phyloP scores from a whole-genome alignment of 2,888 invertebrate species.

The Orthosia incerta region DNA sequence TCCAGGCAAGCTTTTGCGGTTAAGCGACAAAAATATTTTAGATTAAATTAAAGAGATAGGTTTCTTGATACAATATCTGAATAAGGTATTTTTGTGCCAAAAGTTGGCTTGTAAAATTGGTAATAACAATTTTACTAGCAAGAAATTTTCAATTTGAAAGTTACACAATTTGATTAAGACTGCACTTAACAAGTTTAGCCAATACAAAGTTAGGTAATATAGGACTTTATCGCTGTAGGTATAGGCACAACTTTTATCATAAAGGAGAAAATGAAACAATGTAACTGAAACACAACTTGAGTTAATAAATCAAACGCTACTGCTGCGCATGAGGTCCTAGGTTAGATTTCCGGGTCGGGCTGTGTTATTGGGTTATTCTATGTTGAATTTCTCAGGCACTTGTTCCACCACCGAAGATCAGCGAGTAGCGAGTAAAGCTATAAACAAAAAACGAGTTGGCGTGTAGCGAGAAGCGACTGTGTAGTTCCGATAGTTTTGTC shows the following conservation, averaged over 20 bases:
- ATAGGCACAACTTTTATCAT: slow-evolving; percentile 13
- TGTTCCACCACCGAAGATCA: too few relatives aligned
- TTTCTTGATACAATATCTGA: slow-evolving; percentile 1
- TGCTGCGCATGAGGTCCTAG: too few relatives aligned
- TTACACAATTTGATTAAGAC: background rate
- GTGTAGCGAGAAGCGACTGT: too few relatives aligned
- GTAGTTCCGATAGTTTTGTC: too few relatives aligned
- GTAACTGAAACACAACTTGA: too few relatives aligned
- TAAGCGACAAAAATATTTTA: background rate
- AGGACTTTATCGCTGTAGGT: background rate
- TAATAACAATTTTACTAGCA: background rate
- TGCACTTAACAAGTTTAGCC: slow-evolving; percentile 2
- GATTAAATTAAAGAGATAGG: background rate
- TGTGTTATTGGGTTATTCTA: too few relatives aligned
- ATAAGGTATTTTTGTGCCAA: background rate
- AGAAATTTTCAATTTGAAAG: slow-evolving; percentile 8
- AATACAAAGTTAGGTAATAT: slow-evolving; percentile 12
- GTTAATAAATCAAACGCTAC: too few relatives aligned
- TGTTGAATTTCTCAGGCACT: too few relatives aligned
- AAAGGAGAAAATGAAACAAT: background rate
- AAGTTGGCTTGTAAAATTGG: background rate
- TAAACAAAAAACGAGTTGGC: too few relatives aligned
- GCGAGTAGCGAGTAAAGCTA: too few relatives aligned
- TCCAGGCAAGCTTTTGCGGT: background rate
- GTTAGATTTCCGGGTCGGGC: too few relatives aligned